Base-by-base conservation (phyloP, 2,888 invertebrate species). In the Drosophila kuntzei region DNA sequence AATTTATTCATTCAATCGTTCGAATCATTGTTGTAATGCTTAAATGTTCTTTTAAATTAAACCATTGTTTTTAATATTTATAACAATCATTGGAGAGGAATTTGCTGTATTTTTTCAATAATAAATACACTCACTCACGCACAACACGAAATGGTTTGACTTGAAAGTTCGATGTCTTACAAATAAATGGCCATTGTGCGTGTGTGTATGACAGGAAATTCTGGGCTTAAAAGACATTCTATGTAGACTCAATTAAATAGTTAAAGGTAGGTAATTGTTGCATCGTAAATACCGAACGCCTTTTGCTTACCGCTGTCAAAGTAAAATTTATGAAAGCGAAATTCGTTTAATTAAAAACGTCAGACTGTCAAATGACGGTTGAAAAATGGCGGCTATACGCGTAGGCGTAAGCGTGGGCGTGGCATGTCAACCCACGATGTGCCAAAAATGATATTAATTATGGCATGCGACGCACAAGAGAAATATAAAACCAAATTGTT, bases 331-430 rank as follows among this genome's bases (percentile, higher is more conserved):
- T 85, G 80, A 87, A 81, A 81, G 67, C 63, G 66, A 77, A 88
- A 66, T 82, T 82, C 83, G 59, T 82, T 83, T 86, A 83, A 83
- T 83, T 83, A 86, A 85, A 85, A 85, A 74, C 44, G 79, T 69
- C 75, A 59, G 57, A 18, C 70, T 39, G 53, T 43, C 53, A 54
- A 71, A 60, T 63, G 84, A 53, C 65, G 60, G 76, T 64, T 73
- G 61, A 76, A 62, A 76, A 76, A 79, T 79, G 60, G 44, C 65
- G 49, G 16, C 27, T 43, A 39, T 22, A 47, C 12, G 41, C 41
- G 41, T 20, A 41, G 20, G 41, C 41, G 53, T 0, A 7, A 32
- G 6, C 5, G 25, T 27, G 55, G 57, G 44, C 50, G 46, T 67
- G 58, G 55, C 47, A 44, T 53, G 72, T 62, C 68, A 50, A 37